Evolutionary conservation across 2,888 invertebrate genomes (phyloP).

Genomic region (Melipona beecheii): DNA sequence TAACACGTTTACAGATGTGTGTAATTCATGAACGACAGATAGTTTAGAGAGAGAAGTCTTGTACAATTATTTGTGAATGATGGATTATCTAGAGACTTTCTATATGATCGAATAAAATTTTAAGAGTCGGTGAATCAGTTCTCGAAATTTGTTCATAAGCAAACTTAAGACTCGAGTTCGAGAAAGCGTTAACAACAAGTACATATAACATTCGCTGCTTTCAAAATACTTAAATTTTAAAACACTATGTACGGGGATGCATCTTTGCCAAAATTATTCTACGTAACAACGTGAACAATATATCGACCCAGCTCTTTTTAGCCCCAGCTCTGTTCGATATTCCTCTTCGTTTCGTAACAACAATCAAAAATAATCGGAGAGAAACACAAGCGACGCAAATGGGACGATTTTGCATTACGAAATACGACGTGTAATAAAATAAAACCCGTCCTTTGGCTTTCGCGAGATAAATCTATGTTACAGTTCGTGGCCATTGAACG

Average conservation of each 20-base stretch:
- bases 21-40: background rate
- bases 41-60: background rate
- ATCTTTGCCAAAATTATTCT: no score
- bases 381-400: background rate
- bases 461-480: background rate
- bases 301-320: no score
- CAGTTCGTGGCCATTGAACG: background rate
- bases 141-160: background rate
- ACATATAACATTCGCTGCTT: no score
- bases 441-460: background rate
- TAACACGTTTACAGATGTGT: background rate
- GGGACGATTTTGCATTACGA: conserved; percentile 21
- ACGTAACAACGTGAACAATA: no score
- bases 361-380: conserved; percentile 35
- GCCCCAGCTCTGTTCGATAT: background rate
- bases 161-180: background rate
- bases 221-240: no score
- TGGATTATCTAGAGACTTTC: background rate
- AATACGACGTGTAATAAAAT: conserved; percentile 9
- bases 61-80: no score
- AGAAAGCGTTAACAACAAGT: background rate
- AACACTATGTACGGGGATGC: no score
- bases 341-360: conserved; percentile 40
- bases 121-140: background rate
- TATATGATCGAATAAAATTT: background rate